phyloP scores from a whole-genome alignment of 2,888 invertebrate species.

The Athalia cordata region DNA sequence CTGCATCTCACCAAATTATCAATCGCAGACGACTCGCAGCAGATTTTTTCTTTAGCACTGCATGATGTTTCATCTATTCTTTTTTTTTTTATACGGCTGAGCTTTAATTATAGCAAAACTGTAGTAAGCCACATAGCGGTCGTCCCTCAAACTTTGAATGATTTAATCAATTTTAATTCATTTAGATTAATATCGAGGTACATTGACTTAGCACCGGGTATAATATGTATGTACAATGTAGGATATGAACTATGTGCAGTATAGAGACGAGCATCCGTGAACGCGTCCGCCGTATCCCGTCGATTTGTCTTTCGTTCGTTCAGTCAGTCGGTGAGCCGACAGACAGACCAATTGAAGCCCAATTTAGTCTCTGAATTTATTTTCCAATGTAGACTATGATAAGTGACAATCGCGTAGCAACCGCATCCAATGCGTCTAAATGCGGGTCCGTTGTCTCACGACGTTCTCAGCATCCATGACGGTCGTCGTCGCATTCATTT shows the following conservation, averaged over 20 bases:
- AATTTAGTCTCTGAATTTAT: constrained; percentile 68
- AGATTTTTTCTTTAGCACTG: too few relatives aligned
- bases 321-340: constrained; percentile 49
- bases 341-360: constrained; percentile 65
- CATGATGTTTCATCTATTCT: too few relatives aligned
- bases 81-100: too few relatives aligned
- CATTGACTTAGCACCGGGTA: constrained; percentile 27
- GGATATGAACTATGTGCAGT: too few relatives aligned
- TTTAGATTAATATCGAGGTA: constrained; percentile 50
- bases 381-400: constrained; percentile 61
- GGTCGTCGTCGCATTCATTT: background rate
- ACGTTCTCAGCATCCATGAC: background rate
- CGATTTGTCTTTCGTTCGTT: constrained; percentile 53
- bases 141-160: constrained; percentile 54
- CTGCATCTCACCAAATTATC: too few relatives aligned
- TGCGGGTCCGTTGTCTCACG: constrained; percentile 32
- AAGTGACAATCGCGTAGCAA: constrained; percentile 61
- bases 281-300: background rate
- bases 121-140: constrained; percentile 11
- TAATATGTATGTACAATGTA: too few relatives aligned
- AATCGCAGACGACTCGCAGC: too few relatives aligned
- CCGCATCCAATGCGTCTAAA: constrained; percentile 32
- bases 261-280: constrained; percentile 29
- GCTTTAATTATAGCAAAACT: too few relatives aligned
- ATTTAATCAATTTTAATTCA: constrained; percentile 64